Percentiles rank a stretch among this genome's conserved stretches.
These are phyloP conservation scores for Serrognathus titanus DNA, from an alignment of 2,888 invertebrate species.

Conservation along the genomic window DNA sequence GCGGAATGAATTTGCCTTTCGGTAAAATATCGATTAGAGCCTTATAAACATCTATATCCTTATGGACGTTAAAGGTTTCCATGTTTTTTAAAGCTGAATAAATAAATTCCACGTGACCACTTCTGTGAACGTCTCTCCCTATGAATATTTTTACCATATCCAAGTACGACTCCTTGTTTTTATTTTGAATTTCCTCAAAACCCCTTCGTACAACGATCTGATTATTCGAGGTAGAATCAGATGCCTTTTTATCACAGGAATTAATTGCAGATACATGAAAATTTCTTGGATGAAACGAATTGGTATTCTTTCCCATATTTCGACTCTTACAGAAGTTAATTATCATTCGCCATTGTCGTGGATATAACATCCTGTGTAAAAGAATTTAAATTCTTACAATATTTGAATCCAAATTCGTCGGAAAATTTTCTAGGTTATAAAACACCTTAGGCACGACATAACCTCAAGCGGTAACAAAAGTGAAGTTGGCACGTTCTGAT, in stretches of 20 bases:
- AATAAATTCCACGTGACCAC: constrained; percentile 94
- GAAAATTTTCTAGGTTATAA: constrained; percentile 7
- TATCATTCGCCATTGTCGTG: constrained; percentile 8
- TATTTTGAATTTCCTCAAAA: constrained; percentile 45
- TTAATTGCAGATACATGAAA: constrained; percentile 5
- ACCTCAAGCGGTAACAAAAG: constrained; percentile 7
- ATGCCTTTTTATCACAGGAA: not conserved
- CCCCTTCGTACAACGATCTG: not conserved
- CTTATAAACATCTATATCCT: constrained; percentile 85
- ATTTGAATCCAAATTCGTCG: not conserved
- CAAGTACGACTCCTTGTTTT: constrained; percentile 66
- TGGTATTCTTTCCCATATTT: not conserved
- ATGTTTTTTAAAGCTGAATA: constrained; percentile 83
- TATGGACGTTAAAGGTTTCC: constrained; percentile 85
- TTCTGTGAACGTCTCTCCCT: constrained; percentile 62
- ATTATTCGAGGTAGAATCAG: not conserved
- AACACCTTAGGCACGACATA: constrained; percentile 2
- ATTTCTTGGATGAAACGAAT: not conserved
- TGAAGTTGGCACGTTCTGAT: not conserved
- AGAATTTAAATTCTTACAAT: not conserved
- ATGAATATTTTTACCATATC: constrained; percentile 73
- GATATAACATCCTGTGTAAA: constrained; percentile 5
- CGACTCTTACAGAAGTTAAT: constrained; percentile 6
- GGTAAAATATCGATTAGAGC: constrained; percentile 81
- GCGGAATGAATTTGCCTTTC: constrained; percentile 82